These are phyloP conservation scores for Ectemnius cavifrons DNA, from an alignment of 2,888 invertebrate species.

Conservation along the genomic window DNA sequence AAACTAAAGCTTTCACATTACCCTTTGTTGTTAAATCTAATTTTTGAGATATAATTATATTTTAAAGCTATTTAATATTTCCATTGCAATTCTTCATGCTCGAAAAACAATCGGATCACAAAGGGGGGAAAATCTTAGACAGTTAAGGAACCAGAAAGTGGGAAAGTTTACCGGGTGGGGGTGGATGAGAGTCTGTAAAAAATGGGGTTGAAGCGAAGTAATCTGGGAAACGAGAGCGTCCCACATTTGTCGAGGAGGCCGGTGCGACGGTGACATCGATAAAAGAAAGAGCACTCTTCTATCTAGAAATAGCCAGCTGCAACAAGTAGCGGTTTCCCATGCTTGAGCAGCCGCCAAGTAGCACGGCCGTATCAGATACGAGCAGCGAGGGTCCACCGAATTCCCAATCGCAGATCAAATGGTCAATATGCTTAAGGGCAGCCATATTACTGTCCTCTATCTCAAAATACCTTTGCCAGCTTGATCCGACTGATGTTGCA, in stretches of 20 bases:
- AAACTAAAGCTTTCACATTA: too few relatives aligned
- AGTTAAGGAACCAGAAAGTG: not conserved
- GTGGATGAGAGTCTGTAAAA: not conserved
- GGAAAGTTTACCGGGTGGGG: too few relatives aligned
- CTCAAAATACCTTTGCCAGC: not conserved
- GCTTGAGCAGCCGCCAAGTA: constrained; percentile 43
- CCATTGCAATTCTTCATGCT: too few relatives aligned
- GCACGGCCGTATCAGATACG: constrained; percentile 14
- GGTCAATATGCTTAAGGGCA: constrained; percentile 4
- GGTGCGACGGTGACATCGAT: constrained; percentile 20
- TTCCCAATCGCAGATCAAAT: constrained; percentile 2
- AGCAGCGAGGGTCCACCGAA: not conserved
- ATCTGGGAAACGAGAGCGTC: constrained; percentile 15
- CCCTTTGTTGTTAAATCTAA: too few relatives aligned
- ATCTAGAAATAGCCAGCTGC: constrained; percentile 46
- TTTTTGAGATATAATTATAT: too few relatives aligned
- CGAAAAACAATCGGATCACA: too few relatives aligned
- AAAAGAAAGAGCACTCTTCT: constrained; percentile 40
- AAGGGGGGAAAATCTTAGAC: not conserved
- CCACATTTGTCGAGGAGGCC: constrained; percentile 19
- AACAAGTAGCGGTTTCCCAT: constrained; percentile 59
- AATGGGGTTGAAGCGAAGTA: constrained; percentile 15
- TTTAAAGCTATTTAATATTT: too few relatives aligned
- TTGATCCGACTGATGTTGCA: too few relatives aligned
- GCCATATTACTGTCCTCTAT: not conserved